These are phyloP conservation scores for Xanthia icteritia DNA, from an alignment of 2,888 invertebrate genomes.

Conservation along the genomic window DNA sequence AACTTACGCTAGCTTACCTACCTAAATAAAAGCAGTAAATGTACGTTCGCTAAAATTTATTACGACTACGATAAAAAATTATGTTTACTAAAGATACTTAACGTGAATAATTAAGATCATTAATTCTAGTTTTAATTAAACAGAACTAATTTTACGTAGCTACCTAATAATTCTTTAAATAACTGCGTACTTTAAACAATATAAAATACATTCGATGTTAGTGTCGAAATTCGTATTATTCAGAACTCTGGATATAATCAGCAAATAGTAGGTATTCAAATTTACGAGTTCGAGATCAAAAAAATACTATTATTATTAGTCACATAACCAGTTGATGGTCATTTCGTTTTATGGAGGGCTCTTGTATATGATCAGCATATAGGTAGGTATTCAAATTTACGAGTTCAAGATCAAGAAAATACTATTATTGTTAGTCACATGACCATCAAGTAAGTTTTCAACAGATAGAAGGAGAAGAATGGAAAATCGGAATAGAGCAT, in stretches of 20 bases:
- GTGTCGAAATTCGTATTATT: neutral
- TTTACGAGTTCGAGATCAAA: too few relatives aligned
- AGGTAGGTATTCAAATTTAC: too few relatives aligned
- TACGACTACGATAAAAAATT: slow-evolving; percentile 52
- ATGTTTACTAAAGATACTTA: slow-evolving; percentile 57
- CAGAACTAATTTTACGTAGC: slow-evolving; percentile 28
- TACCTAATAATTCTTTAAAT: slow-evolving; percentile 22
- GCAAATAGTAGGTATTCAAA: too few relatives aligned
- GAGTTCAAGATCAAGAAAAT: too few relatives aligned
- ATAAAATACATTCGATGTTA: neutral
- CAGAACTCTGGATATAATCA: too few relatives aligned
- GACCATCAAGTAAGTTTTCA: neutral
- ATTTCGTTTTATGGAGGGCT: too few relatives aligned
- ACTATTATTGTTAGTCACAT: too few relatives aligned
- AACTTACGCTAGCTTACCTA: slow-evolving; percentile 10
- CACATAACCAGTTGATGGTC: too few relatives aligned
- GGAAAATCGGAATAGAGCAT: too few relatives aligned
- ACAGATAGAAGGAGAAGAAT: too few relatives aligned
- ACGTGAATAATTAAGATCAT: slow-evolving; percentile 58
- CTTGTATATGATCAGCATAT: too few relatives aligned
- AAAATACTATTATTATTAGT: neutral
- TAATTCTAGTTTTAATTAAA: slow-evolving; percentile 64
- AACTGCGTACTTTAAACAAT: slow-evolving; percentile 11
- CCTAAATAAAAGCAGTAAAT: slow-evolving; percentile 35
- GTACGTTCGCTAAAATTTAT: slow-evolving; percentile 44